These are phyloP conservation scores for Magallana ariakensis DNA, from an alignment of 1,140 invertebrate species.

Conservation along the genomic window DNA sequence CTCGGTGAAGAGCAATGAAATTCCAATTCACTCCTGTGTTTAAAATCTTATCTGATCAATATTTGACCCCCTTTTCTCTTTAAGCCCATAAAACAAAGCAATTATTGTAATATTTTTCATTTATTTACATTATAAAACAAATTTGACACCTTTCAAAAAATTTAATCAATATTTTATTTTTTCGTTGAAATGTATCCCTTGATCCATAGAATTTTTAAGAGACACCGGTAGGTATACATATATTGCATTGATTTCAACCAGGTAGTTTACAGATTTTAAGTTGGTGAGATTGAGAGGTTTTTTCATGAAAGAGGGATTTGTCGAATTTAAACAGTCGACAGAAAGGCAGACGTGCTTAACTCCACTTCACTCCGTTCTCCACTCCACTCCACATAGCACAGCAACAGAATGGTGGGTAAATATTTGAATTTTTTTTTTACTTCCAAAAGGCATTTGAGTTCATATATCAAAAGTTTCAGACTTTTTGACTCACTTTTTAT, in stretches of 20 bases:
- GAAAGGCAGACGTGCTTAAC: background rate
- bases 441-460: no score
- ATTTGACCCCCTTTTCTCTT: background rate
- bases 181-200: background rate
- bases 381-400: constrained; percentile 1
- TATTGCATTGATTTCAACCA: constrained; percentile 5
- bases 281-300: background rate
- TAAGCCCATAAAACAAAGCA: background rate
- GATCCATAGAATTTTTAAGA: background rate
- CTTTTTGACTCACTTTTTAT: no score
- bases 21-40: background rate
- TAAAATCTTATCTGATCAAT: constrained; percentile 29
- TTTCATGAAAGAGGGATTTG: background rate
- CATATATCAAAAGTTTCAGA: no score
- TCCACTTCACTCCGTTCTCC: background rate
- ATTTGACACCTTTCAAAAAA: background rate
- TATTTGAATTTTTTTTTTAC: constrained; percentile 5
- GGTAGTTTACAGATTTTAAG: background rate
- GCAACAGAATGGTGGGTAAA: constrained; percentile 28
- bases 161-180: background rate
- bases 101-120: background rate
- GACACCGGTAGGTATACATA: background rate
- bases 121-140: background rate
- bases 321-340: constrained; percentile 12
- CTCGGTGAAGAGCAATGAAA: no score